Base-by-base conservation (phyloP, 2,888 invertebrate species). In the Spatulosminthurus flaviceps region DNA sequence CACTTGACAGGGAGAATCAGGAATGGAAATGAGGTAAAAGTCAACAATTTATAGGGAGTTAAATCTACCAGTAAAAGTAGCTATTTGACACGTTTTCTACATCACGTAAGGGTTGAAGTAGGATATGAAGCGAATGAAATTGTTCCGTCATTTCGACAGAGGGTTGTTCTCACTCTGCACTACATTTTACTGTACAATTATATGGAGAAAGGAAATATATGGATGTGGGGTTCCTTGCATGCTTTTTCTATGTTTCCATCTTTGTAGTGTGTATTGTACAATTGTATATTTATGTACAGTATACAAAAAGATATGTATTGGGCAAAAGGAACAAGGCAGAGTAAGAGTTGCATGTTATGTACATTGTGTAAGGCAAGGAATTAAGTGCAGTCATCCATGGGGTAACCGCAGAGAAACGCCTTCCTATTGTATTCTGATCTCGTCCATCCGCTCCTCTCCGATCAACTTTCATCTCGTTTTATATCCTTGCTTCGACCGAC, bases 381-480 rank as follows among this genome's bases (percentile, higher is more conserved):
- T 76, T 75, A 75, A 79, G 79, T 79, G 79, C 79, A 79, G 67
- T 64, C 69, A 79, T 66, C 74, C 79, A 69, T 77, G 64, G 79
- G 67, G 74, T 67, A 79, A 79, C 79, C 79, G 74, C 79, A 79
- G 67, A 79, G 79, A 41, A 79, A 79, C 79, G 79, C 79, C 79
- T 79, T 60, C 60, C 79, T 51, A 79, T 81, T 81, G 79, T 81
- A 73, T 66, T 81, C 81, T 72, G 71, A 79, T 81, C 77, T 77
- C 79, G 78, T 78, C 70, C 80, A 64, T 80, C 78, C 78, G 73
- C 73, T 73, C 72, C 64, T 64, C 64, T 64, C 64, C 73, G 76
- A 79, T 79, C 77, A 81, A 81, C 77, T 79, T 81, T 81, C 74
- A 79, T 79, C 70, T 79, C 67, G 67, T 66, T 67, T 42, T 29